Evolutionary conservation across 92 coral and sea anemone species (phyloP), one percentile per base, ranked within the genome.

Genomic region (Zoanthus gigantus): DNA sequence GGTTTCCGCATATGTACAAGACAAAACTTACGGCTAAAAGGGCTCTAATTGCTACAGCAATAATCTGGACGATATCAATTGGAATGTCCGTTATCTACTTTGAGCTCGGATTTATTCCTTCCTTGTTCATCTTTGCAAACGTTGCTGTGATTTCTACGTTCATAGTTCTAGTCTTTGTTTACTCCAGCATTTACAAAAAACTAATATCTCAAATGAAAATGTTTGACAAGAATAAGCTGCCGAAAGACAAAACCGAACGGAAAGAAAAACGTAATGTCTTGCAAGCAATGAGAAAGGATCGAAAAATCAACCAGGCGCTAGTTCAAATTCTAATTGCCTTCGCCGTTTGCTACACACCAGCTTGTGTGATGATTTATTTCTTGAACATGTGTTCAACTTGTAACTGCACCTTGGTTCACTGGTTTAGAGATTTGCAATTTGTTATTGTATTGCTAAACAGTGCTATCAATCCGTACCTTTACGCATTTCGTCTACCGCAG

Each of bases 71-170:
- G 12, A 84, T 87, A 5, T 89, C 98, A 0, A 37, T 94, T 17
- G 91, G 87, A 1, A 78, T 92, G 42, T 91, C 95, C 5, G 85
- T 84, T 11, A 57, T 92, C 31, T 96, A 96, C 77, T 92, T 96
- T 74, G 77, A 91, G 46, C 82, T 96, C 13, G 99, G 98, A 0
- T 94, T 84, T 74, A 92, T 96, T 23, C 82, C 77, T 14, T 95
- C 93, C 58, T 91, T 95, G 61, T 87, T 96, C 11, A 87, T 96
- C 60, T 96, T 95, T 42, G 98, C 93, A 31, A 95, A 93, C 88
- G 93, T 96, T 9, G 95, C 95, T 5, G 96, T 96, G 0, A 86
- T 93, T 60, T 82, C 92, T 76, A 96, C 99, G 3, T 94, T 95
- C 60, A 84, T 86, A 46, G 95, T 95, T 9, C 92, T 96, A 2